Conservation (phyloP, 2,888 invertebrate genomes). For the Cataglyphis rosenhaueri region DNA sequence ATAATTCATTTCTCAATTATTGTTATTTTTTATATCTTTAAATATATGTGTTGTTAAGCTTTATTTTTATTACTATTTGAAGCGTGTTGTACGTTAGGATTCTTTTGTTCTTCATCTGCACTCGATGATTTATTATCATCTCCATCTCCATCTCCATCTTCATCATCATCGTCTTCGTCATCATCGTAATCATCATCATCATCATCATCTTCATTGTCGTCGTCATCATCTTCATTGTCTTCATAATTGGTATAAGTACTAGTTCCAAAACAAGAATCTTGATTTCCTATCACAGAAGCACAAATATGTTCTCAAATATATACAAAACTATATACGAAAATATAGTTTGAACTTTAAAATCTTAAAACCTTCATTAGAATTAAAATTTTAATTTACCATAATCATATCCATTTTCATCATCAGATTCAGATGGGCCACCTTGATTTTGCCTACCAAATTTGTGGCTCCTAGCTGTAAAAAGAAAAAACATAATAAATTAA, state of each 20-base stretch:
- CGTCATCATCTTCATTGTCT: slow-evolving; percentile 81
- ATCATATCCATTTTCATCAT: slow-evolving; percentile 88
- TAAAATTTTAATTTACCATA: slow-evolving; percentile 80
- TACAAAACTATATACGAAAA: not conserved
- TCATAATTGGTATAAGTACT: slow-evolving; percentile 75
- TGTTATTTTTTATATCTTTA: slow-evolving; percentile 21
- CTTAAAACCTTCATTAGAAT: not conserved
- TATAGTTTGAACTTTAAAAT: not conserved
- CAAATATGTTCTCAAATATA: slow-evolving; percentile 4
- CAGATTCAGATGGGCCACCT: slow-evolving; percentile 87
- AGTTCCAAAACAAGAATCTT: slow-evolving; percentile 69
- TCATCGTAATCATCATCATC: slow-evolving; percentile 85
- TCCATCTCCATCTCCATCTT: slow-evolving; percentile 53
- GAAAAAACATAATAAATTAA: slow-evolving; percentile 57
- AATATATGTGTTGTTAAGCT: slow-evolving; percentile 42
- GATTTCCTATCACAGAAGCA: slow-evolving; percentile 70
- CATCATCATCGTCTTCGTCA: slow-evolving; percentile 79
- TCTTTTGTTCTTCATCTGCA: slow-evolving; percentile 55
- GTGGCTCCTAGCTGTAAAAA: slow-evolving; percentile 90
- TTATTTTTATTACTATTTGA: slow-evolving; percentile 46
- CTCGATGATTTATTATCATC: slow-evolving; percentile 61
- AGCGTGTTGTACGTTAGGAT: slow-evolving; percentile 38
- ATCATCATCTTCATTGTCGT: slow-evolving; percentile 86
- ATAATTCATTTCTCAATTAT: slow-evolving; percentile 48
- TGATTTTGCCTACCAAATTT: slow-evolving; percentile 95